Percentiles rank a stretch among this genome's conserved stretches.
Evolutionary conservation across 2,888 invertebrate genomes (phyloP).

Genomic region (Diabrotica balteata): DNA sequence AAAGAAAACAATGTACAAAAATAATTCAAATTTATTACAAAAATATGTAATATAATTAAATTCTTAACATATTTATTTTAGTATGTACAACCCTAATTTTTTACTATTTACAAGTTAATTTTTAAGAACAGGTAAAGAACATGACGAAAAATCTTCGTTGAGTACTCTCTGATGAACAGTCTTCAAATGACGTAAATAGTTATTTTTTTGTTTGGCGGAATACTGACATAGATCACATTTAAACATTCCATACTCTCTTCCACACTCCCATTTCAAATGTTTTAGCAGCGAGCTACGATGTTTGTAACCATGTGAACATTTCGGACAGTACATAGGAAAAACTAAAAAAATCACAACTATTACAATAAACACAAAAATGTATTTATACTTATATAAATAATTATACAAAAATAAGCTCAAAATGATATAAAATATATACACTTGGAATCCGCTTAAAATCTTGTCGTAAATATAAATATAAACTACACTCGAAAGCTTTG

Average conservation of each 20-base stretch:
- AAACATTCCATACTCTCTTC: constrained; percentile 37
- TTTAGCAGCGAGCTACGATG: constrained; percentile 46
- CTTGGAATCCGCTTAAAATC: no score
- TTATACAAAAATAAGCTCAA: no score
- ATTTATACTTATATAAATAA: background rate
- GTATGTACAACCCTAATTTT: no score
- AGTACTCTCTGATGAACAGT: constrained; percentile 27
- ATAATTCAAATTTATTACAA: background rate
- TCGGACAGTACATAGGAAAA: constrained; percentile 39
- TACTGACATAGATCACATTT: constrained; percentile 39
- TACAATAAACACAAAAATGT: background rate
- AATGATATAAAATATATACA: no score
- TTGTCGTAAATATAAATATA: no score
- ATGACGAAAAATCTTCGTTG: background rate
- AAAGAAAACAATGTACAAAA: background rate
- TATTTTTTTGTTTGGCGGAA: constrained; percentile 42
- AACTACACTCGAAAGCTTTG: no score
- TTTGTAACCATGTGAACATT: constrained; percentile 45
- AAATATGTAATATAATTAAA: background rate
- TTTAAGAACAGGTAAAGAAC: background rate
- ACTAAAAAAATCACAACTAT: constrained; percentile 31
- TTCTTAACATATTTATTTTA: background rate
- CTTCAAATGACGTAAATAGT: constrained; percentile 36
- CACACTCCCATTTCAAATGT: constrained; percentile 46
- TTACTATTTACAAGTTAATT: background rate